phyloP scores from a whole-genome alignment of 2,888 invertebrate genomes.

The Arenicola marina region DNA sequence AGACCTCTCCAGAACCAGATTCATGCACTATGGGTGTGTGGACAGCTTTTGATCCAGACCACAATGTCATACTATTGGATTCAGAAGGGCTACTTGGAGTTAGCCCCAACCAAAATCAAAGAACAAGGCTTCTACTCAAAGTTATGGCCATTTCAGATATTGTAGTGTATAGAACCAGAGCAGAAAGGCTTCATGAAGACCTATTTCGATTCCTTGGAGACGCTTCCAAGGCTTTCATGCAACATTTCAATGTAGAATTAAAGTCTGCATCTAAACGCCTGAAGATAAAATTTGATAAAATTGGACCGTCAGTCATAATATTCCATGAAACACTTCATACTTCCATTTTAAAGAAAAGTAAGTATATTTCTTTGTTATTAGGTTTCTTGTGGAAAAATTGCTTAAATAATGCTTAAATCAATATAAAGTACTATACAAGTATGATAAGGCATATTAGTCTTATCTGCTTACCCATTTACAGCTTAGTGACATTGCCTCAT shows the following conservation, averaged over 20 bases:
- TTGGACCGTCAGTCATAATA: conserved; percentile 77
- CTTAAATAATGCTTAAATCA: too few relatives aligned
- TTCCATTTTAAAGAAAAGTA: conserved; percentile 64
- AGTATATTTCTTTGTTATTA: background rate
- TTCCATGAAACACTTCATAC: conserved; percentile 81
- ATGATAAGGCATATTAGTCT: too few relatives aligned
- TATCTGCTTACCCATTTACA: too few relatives aligned
- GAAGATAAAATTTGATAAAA: conserved; percentile 64
- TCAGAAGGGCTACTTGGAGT: conserved; percentile 77
- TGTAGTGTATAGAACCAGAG: conserved; percentile 76
- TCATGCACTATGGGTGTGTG: conserved; percentile 80
- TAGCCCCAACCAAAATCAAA: conserved; percentile 68
- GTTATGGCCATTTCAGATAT: conserved; percentile 82
- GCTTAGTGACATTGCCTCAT: too few relatives aligned
- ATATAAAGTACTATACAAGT: too few relatives aligned
- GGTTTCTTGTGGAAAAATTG: too few relatives aligned
- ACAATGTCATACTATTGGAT: conserved; percentile 74
- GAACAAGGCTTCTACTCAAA: conserved; percentile 73
- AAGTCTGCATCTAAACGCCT: conserved; percentile 56
- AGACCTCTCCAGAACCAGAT: conserved; percentile 71
- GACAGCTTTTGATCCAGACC: conserved; percentile 73
- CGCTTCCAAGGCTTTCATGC: conserved; percentile 75
- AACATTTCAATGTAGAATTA: conserved; percentile 70
- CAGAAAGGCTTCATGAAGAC: conserved; percentile 76
- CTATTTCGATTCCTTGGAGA: conserved; percentile 76